These are phyloP conservation scores for Aleadryas rufinucha DNA, from an alignment of 2,113 vertebrate species.

Conservation along the genomic window DNA sequence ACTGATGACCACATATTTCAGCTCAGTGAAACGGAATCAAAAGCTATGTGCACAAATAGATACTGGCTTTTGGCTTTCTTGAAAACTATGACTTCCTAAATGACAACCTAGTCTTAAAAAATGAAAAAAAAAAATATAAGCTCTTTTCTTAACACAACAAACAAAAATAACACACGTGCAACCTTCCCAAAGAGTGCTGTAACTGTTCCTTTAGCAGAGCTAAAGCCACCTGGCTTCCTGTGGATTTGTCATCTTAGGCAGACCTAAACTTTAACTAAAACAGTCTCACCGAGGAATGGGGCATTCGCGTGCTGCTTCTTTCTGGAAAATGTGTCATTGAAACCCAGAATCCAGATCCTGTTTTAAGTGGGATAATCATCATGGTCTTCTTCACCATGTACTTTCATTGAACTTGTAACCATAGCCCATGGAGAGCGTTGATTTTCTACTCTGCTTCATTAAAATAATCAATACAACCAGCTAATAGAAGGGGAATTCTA, in stretches of 20 bases:
- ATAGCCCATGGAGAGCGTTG: neutral
- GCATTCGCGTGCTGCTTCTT: neutral
- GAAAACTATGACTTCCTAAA: neutral
- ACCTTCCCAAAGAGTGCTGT: neutral
- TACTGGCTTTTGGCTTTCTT: neutral
- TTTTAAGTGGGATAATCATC: neutral
- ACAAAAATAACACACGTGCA: neutral
- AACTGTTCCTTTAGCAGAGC: neutral
- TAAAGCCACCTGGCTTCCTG: neutral
- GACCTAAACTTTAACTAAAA: neutral
- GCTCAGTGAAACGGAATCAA: neutral
- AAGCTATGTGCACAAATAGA: neutral
- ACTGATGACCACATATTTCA: neutral
- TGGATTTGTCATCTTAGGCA: neutral
- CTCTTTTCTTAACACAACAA: neutral
- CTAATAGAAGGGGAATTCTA: neutral
- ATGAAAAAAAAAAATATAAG: neutral
- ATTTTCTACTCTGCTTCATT: neutral
- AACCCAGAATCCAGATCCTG: neutral
- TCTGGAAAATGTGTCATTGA: neutral
- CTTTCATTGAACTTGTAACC: neutral
- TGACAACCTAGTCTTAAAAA: neutral
- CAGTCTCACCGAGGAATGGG: rapidly evolving
- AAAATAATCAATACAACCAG: neutral
- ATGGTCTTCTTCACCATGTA: neutral